These are phyloP conservation scores for Pseudopipra pipra DNA, from an alignment of 2,113 vertebrate genomes.

Conservation along the genomic window DNA sequence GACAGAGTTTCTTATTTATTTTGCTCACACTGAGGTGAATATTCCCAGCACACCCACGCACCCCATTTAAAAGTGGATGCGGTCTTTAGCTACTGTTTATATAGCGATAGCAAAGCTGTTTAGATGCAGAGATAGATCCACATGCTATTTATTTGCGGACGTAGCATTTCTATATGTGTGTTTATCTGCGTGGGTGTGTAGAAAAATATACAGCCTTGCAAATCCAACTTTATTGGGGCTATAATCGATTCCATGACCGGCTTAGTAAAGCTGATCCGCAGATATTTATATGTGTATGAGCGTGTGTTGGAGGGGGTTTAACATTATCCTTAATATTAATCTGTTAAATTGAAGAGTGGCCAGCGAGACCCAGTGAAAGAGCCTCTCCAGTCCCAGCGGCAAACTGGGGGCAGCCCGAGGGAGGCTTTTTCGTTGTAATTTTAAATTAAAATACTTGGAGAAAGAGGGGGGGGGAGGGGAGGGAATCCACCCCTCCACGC, in stretches of 20 bases:
- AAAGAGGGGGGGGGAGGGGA: fast-evolving
- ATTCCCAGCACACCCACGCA: background rate
- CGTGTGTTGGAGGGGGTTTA: background rate
- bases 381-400: background rate
- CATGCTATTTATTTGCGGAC: no score
- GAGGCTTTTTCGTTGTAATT: background rate
- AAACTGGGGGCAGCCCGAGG: background rate
- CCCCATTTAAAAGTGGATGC: background rate
- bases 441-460: background rate
- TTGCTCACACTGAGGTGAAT: background rate
- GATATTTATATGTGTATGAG: background rate
- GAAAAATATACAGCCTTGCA: conserved; percentile 21
- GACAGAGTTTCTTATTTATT: background rate
- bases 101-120: background rate
- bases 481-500: background rate
- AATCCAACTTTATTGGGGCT: conserved; percentile 27
- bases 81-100: background rate
- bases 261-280: background rate
- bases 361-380: background rate
- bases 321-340: background rate
- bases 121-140: background rate
- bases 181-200: conserved; percentile 8
- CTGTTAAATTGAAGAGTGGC: background rate
- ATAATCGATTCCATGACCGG: conserved; percentile 17
- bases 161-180: background rate